Base-by-base conservation (phyloP, 2,888 invertebrate species). In the Hyposoter dolosus region DNA sequence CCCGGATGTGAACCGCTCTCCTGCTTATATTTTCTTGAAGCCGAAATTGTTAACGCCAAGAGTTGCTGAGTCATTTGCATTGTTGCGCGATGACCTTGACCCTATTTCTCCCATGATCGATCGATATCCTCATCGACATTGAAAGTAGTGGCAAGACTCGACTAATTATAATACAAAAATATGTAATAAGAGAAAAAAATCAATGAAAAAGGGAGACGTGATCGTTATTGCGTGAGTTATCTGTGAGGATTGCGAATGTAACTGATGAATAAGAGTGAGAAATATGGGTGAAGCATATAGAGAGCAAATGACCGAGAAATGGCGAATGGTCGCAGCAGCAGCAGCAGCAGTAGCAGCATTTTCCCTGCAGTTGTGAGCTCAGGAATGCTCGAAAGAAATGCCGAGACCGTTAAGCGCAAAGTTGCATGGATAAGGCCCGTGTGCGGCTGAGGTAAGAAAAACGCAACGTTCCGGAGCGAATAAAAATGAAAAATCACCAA, bases 301-400 rank as follows among this genome's bases (percentile, higher is more conserved):
- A 80, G 71, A 35, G 80, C 50, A 50, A 72, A 80, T 72, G n/a
- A 65, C 63, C 23, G 32, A 53, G 23, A 50, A 47, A 32, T 47
- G 53, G 63, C 69, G n/a, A 40, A 65, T 72, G 19, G 74, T 74
- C 74, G 80, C 45, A 15, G 65, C 66, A 23, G 28, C 43, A 53
- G 35, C 19, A 45, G 80, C 45, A 15, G 65, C 66, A 23, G 28
- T 28, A 53, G 40, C 53, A 53, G 35, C 19, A 45, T 69, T 76
- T 56, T 84, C 69, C 66, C 32, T 63, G 76, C 82, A 71, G 83
- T 79, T 89, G 89, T 88, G 90, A 90, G 90, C 88, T 88, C 86
- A 90, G 90, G 91, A 92, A 92, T 91, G 92, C 90, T 87, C 72
- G 89, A 90, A 89, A 87, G 86, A 91, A 91, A 91, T 90, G 91